Evolutionary conservation across 2,113 vertebrate genomes (phyloP).

Genomic region (Apus apus): DNA sequence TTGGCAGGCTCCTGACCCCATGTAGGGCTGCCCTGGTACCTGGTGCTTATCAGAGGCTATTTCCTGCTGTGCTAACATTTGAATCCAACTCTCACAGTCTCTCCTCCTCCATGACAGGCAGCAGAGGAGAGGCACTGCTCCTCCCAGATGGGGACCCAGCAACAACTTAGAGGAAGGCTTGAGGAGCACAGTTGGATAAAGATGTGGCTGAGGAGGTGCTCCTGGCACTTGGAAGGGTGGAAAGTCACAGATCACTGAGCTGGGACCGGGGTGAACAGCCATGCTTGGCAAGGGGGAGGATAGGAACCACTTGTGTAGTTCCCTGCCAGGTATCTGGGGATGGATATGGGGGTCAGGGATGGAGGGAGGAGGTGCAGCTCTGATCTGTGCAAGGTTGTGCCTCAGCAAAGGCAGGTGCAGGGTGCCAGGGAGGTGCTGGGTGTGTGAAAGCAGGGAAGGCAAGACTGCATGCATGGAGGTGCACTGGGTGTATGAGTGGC

Average conservation of each 20-base stretch:
- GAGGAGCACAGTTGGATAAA: background rate
- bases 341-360: background rate
- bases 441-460: background rate
- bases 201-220: background rate
- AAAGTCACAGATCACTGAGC: background rate
- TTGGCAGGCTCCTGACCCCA: background rate
- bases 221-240: background rate
- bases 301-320: background rate
- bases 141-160: background rate
- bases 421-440: background rate
- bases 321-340: background rate
- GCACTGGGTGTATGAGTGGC: background rate
- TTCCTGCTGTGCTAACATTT: fast-evolving
- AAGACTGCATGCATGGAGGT: fast-evolving
- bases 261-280: background rate
- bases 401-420: background rate
- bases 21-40: background rate
- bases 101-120: background rate
- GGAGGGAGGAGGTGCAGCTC: background rate
- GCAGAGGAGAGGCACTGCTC: background rate
- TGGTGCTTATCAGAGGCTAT: background rate
- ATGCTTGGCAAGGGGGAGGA: background rate
- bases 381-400: background rate
- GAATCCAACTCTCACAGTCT: background rate
- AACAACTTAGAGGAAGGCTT: background rate